Conservation (phyloP, 2,797 vertebrate species). For the Lemur catta region DNA sequence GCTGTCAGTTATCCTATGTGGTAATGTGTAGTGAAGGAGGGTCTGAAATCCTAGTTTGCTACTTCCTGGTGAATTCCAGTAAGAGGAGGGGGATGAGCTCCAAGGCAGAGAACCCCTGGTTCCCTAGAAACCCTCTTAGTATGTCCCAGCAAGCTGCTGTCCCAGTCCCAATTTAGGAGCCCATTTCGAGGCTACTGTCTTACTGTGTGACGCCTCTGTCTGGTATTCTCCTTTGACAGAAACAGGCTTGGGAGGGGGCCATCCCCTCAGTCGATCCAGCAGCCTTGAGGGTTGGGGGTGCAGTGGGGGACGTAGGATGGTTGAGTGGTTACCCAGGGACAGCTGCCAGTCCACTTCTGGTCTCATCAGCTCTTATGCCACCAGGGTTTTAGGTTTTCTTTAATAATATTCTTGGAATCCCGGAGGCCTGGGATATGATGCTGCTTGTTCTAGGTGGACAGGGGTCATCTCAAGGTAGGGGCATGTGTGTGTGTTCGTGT, state of each 20-base stretch:
- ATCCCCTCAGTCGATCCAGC: background rate
- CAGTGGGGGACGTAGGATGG: background rate
- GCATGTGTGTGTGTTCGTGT: too few relatives aligned
- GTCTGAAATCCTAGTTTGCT: background rate
- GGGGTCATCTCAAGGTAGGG: background rate
- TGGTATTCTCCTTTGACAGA: background rate
- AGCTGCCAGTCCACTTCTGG: background rate
- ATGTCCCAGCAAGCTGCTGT: background rate
- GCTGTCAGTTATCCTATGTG: background rate
- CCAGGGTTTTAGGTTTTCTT: background rate
- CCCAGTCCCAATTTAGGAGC: background rate
- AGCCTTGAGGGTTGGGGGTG: background rate
- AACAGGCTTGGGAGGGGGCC: background rate
- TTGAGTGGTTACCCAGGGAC: accelerated
- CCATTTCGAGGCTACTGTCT: background rate
- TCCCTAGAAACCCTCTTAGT: background rate
- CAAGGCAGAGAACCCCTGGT: background rate
- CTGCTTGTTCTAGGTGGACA: background rate
- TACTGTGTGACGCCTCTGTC: background rate
- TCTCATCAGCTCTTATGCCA: background rate
- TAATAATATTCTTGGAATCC: background rate
- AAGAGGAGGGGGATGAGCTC: background rate
- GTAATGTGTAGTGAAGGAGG: background rate
- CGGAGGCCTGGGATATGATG: background rate
- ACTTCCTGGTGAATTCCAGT: background rate